A percentile compares a stretch with the other conserved stretches of the same genome.
These are phyloP conservation scores for Eristalinus aeneus DNA, from an alignment of 2,888 invertebrate species.

Conservation along the genomic window DNA sequence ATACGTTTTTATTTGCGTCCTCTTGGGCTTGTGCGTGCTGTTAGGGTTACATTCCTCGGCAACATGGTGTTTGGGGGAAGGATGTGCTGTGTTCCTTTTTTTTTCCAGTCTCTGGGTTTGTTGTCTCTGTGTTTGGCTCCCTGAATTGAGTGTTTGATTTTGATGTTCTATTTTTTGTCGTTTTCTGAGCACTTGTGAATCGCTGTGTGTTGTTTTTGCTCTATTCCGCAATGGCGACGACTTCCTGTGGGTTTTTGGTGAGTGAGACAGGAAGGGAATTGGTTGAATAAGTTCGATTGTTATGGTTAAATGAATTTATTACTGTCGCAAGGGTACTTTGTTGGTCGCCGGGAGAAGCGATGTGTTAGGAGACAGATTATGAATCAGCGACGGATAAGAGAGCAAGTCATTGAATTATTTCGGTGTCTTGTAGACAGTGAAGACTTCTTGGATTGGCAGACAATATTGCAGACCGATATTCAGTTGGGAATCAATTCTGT, in stretches of 20 bases:
- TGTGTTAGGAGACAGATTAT: not conserved
- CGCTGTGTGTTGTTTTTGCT: not conserved
- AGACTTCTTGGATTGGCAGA: too few species aligned
- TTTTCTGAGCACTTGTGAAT: slow-evolving; percentile 14
- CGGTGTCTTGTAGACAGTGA: too few species aligned
- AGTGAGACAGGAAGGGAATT: not conserved
- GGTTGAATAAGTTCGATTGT: not conserved
- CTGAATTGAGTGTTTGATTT: slow-evolving; percentile 39
- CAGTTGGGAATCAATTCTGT: too few species aligned
- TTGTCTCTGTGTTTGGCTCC: not conserved
- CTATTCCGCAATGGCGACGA: not conserved
- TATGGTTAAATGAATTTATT: slow-evolving; percentile 22
- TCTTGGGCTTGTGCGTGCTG: slow-evolving; percentile 26
- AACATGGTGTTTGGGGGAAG: not conserved
- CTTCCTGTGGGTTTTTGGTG: not conserved
- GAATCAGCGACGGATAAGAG: too few species aligned
- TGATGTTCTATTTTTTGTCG: not conserved
- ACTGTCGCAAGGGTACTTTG: not conserved
- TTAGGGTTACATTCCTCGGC: slow-evolving; percentile 40
- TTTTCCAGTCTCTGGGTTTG: not conserved
- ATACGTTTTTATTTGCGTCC: slow-evolving; percentile 57
- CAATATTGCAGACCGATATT: too few species aligned
- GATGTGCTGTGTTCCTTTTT: not conserved
- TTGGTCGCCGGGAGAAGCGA: not conserved
- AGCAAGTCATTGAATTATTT: too few species aligned